Base-by-base conservation (phyloP, 1,140 invertebrate species). In the Ceratina australensis region DNA sequence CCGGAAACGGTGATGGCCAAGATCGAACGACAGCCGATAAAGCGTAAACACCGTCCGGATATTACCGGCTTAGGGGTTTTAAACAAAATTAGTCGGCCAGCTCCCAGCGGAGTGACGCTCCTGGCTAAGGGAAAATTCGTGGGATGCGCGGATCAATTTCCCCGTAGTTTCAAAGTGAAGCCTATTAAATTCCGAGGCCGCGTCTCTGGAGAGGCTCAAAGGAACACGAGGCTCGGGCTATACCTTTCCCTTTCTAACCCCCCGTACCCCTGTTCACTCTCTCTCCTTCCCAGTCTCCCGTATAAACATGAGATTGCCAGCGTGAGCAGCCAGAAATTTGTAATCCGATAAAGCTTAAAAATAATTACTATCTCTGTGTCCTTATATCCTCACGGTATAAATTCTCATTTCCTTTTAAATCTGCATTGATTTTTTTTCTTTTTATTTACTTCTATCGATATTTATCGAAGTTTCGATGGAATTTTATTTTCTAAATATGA, bases 121-220 rank as follows among this genome's bases (percentile, higher is more conserved):
- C 68, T 42, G 50, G 68, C 61, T 72, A 65, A 49, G 49, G 56
- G 57, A 67, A 63, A 71, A 76, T 80, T 77, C 73, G 72, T 57
- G 67, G 47, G 52, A 56, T 64, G 68, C 47, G 63, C 47, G 68
- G 85, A 85, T 84, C 76, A 77, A 87, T 86, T 83, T 82, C 76
- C 49, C 20, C 33, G 80, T 82, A 84, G 84, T 84, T 86, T 85
- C 85, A 86, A 87, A 87, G 86, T 85, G 84, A 81, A 87, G 85
- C 86, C 86, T 87, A 87, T 87, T 87, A 87, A 87, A 84, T 87
- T 87, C 74, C 80, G 68, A 61, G 80, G 85, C 76, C 69, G 73
- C 81, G 86, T 87, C 86, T 86, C 79, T 79, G 57, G 78, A 84
- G 85, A 79, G 56, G 80, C 83, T 86, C 83, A 86, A 86, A 82